Evolutionary conservation across 1,140 invertebrate genomes (phyloP), one percentile per base, ranked within the genome.

Genomic region (Meloidogyne chitwoodi): DNA sequence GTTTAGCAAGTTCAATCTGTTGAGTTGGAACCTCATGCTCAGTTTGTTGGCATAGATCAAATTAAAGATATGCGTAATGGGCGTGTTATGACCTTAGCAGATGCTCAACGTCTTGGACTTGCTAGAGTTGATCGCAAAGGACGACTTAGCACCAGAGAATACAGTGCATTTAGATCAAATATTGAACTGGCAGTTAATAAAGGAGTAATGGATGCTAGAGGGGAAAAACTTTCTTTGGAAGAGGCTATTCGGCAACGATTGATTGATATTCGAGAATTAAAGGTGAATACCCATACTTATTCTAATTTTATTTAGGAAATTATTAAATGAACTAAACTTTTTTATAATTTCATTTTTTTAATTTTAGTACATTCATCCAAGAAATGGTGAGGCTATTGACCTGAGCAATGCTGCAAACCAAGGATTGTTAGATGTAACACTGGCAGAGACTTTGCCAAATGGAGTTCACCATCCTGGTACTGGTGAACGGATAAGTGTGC

Each of bases 401-500:
- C 63, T 87, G n/a, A 78, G 71, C 24, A 76, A 76, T 61, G 87
- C 87, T n/a, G 85, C 85, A 44, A 87, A 85, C 67, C 78, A 79
- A 70, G 87, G 84, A 31, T 76, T 87, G 16, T 73, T 88, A 12
- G 85, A 88, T 69, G 83, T 88, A 27, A 88, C 87, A 31, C 74
- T 88, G 34, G 77, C 86, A 19, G 85, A 86, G 41, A 87, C 81
- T 64, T 69, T 86, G 63, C 81, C 86, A 19, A 82, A 80, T 65
- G 85, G 85, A 27, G 78, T 85, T 11, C 79, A 84, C 8, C 77
- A 89, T 75, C 88, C 84, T 27, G 81, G 75, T 16, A 87, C 87
- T 73, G 87, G 88, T 16, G 87, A 89, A 66, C 79, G 79, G 31
- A 79, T 95, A 5, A 91, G 92, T 19, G 89, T 97, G 16, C 92